Evolutionary conservation across 2,888 invertebrate species (phyloP).

Genomic region (Teinopalpus imperialis): DNA sequence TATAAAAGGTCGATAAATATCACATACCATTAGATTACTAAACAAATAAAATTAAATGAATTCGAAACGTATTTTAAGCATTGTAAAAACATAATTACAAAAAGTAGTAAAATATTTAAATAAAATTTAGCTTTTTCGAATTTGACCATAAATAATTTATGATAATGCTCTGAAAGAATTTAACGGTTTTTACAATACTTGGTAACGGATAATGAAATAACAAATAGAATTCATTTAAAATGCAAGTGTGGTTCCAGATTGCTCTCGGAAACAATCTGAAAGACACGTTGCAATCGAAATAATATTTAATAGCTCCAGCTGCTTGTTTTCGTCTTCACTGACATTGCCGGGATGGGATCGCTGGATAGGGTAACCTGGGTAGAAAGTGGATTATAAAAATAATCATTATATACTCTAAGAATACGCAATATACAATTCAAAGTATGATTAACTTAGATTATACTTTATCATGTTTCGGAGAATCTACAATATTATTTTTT

Average conservation of each 20-base stretch:
- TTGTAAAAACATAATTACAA: constrained; percentile 4
- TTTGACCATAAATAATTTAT: too few relatives aligned
- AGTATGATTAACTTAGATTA: constrained; percentile 35
- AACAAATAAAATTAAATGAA: background rate
- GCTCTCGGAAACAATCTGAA: constrained; percentile 12
- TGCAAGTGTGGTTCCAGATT: constrained; percentile 9
- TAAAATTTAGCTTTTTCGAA: too few relatives aligned
- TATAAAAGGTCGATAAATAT: constrained; percentile 62
- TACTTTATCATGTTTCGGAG: constrained; percentile 12
- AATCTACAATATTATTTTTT: background rate
- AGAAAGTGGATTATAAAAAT: constrained; percentile 47
- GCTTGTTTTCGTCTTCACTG: constrained; percentile 77
- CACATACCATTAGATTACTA: background rate
- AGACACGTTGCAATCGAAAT: constrained; percentile 15
- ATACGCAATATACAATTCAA: constrained; percentile 43
- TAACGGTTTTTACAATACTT: constrained; percentile 20
- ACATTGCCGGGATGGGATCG: constrained; percentile 76
- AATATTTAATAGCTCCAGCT: constrained; percentile 66
- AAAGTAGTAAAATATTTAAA: too few relatives aligned
- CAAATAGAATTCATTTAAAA: constrained; percentile 3
- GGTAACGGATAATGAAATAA: constrained; percentile 12
- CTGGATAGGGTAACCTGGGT: constrained; percentile 78
- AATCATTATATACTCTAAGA: constrained; percentile 48
- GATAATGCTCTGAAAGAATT: too few relatives aligned
- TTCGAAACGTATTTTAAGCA: background rate